Base-by-base conservation (phyloP, 2,888 invertebrate genomes). In the Carabus problematicus region DNA sequence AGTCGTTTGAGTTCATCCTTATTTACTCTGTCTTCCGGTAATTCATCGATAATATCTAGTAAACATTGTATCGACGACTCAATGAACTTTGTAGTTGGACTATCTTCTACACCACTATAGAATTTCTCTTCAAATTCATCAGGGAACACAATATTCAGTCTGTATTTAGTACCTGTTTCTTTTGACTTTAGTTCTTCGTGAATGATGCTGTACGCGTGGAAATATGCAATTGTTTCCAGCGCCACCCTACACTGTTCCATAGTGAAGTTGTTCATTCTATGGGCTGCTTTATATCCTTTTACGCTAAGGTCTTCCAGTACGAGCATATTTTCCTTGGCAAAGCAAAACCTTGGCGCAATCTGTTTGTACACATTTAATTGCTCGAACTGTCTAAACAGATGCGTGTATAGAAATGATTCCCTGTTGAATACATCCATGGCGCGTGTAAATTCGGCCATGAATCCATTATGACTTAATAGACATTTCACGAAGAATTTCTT, bases 401-500 rank as follows among this genome's bases (percentile, higher is more conserved):
- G 45, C 8, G 41, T 60, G 16, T 69, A 69, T 9, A 69, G 7
- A 55, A 69, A 69, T 14, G 43, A 40, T 69, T 69, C 69, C 43
- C 60, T 61, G 8, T n/a, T 7, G 43, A 69, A 69, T n/a, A 56
- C 69, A 61, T 61, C 61, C 14, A 69, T 14, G 7, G 43, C 3
- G 16, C 12, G 16, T 1, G 62, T 11, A 12, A 69, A 55, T 9
- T 14, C 40, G 11, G 55, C 40, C 3, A 69, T 14, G 12, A 69
- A 62, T 8, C 45, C 42, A 8, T 45, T 42, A 29, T 43, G 11
- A 40, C 40, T 56, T 55, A 47, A 16, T 43, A 62, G n/a, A 9
- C 45, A 45, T 56, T 69, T 69, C 16, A 69, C 62, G 41, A 69
- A 69, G 45, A 62, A 69, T 14, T 43, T 40, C 29, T 47, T 43